Base-by-base conservation (phyloP, 2,888 invertebrate genomes). In the Colostygia pectinataria region DNA sequence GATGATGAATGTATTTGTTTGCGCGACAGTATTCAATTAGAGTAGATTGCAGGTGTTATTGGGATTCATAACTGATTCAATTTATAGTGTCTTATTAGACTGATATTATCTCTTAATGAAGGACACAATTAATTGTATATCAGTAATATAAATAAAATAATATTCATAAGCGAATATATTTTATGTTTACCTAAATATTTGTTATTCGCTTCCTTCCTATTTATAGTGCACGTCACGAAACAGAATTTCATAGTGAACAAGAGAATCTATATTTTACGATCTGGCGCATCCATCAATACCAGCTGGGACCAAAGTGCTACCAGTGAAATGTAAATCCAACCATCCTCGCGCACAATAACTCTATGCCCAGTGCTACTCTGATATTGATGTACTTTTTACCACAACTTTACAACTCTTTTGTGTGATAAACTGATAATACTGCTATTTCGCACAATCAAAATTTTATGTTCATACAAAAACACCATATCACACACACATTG, bases 381-480 rank as follows among this genome's bases (percentile, higher is more conserved):
- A 1, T 12, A 20, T 9, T 34, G 20, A 24, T 43, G 24, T 15
- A 24, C 29, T 24, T 34, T 49, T 46, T 40, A 24, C 10, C 40
- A 23, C 28, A 28, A 36, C 47, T 48, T 53, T 48, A 53, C 48
- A 39, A 39, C 52, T 47, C 49, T 50, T 48, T 31, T 48, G 48
- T 43, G 55, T 53, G 55, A 53, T 58, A 53, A 58, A 20, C 20
- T 20, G 20, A 20, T 20, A 20, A 20, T 20, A 6, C 20, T 53
- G 46, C 50, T 45, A 53, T 56, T 56, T 48, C 51, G 27, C 52
- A 31, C 53, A 44, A 56, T 56, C 59, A 55, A 48, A 45, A 48
- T 55, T 54, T 56, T 53, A 55, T 46, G 46, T 42, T 44, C 41
- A 34, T 32, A 14, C 39, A 38, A 36, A 40, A 44, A 42, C 34